Evolutionary conservation across 2,113 vertebrate species (phyloP).

Genomic region (Notarius quadriscutis): DNA sequence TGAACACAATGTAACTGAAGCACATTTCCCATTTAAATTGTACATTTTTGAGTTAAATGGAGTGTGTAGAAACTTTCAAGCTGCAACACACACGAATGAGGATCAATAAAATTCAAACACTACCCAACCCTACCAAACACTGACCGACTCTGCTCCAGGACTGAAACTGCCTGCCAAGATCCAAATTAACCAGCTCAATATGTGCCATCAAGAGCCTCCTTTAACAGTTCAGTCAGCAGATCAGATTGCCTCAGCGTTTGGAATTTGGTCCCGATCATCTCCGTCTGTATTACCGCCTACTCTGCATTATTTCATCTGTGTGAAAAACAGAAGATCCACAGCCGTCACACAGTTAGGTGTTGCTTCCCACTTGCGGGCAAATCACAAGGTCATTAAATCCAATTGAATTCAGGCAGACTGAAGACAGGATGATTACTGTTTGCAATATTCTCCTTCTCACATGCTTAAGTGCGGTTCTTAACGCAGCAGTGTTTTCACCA

Average conservation of each 20-base stretch:
- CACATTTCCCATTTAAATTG: no score
- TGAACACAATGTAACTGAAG: no score
- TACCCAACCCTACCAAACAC: background rate
- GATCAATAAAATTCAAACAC: no score
- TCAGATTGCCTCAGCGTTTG: background rate
- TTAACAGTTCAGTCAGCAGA: conserved; percentile 28
- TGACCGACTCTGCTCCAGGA: background rate
- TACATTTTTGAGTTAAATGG: no score
- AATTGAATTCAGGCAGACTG: conserved; percentile 32
- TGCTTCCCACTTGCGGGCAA: conserved; percentile 15
- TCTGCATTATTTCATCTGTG: conserved; percentile 4
- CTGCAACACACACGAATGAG: no score
- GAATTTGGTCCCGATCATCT: background rate
- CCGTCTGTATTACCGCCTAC: background rate
- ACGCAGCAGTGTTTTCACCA: conserved; percentile 2
- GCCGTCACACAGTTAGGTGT: conserved; percentile 11
- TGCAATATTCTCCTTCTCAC: conserved; percentile 25
- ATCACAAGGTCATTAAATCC: conserved; percentile 43
- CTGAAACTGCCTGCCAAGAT: conserved; percentile 34
- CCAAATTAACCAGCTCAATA: conserved; percentile 42
- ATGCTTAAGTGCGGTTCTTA: background rate
- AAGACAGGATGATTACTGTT: conserved; percentile 40
- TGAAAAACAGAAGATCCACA: conserved; percentile 9
- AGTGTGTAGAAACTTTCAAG: no score
- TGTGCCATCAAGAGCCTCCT: conserved; percentile 1